Conservation (phyloP, 1,140 invertebrate genomes). For the Saxidomus purpurata region DNA sequence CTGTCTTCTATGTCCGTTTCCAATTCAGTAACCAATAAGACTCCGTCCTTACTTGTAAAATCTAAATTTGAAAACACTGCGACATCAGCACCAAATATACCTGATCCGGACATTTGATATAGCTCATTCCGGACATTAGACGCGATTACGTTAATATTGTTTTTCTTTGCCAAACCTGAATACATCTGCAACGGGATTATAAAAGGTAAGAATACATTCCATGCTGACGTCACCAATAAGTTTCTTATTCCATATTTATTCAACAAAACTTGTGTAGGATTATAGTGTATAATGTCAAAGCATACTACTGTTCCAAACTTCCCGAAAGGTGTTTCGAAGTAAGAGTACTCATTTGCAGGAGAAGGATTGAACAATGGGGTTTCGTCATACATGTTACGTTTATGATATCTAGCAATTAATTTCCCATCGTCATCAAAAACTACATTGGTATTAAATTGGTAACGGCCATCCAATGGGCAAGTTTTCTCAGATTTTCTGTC, state of each 20-base stretch:
- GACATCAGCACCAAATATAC: constrained; percentile 41
- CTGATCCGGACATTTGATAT: constrained; percentile 60
- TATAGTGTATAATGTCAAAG: constrained; percentile 91
- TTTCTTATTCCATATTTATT: constrained; percentile 88
- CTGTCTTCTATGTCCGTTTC: background rate
- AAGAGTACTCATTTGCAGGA: constrained; percentile 61
- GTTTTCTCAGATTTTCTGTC: constrained; percentile 83
- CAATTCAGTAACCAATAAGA: constrained; percentile 37
- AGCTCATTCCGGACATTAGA: constrained; percentile 40
- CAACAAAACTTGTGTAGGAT: constrained; percentile 88
- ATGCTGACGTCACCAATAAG: constrained; percentile 90
- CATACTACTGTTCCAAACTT: constrained; percentile 92
- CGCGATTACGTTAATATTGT: constrained; percentile 48
- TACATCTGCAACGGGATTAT: constrained; percentile 60
- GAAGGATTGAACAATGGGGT: constrained; percentile 88
- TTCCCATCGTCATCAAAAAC: constrained; percentile 90
- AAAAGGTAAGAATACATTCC: constrained; percentile 86
- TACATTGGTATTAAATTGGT: constrained; percentile 92
- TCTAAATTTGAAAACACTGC: constrained; percentile 19
- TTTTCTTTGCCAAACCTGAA: constrained; percentile 49
- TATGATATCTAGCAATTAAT: constrained; percentile 90
- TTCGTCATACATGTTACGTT: constrained; percentile 87
- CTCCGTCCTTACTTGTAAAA: constrained; percentile 15
- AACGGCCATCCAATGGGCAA: constrained; percentile 86
- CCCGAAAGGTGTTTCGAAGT: constrained; percentile 91